Conservation (phyloP, 2,113 vertebrate genomes). For the Phyllostomus hastatus region DNA sequence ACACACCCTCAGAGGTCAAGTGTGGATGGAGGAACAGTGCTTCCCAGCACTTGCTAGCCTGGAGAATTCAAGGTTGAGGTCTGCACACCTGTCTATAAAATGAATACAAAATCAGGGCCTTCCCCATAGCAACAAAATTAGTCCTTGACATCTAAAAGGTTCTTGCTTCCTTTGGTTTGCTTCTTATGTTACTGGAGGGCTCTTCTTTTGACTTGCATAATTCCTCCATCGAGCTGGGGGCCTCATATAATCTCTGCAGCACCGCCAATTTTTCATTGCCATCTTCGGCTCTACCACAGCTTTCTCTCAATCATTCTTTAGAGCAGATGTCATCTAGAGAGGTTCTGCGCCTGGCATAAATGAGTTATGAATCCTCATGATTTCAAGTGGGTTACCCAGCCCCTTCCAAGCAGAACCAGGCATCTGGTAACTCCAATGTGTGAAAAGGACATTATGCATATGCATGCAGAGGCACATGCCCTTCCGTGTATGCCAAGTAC, state of each 20-base stretch:
- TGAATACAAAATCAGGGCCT: not conserved
- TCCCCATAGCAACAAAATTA: not conserved
- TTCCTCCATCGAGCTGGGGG: not conserved
- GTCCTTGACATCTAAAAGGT: not conserved
- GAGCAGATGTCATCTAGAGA: conserved; percentile 47
- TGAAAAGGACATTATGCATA: conserved; percentile 67
- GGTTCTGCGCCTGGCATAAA: conserved; percentile 45
- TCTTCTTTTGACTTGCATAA: conserved; percentile 31
- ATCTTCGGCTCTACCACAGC: conserved; percentile 9
- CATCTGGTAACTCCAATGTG: conserved; percentile 58
- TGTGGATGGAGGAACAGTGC: not conserved
- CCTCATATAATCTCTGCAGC: not conserved
- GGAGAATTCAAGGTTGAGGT: not conserved
- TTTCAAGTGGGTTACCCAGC: conserved; percentile 50
- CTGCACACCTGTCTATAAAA: not conserved
- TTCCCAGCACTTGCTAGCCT: not conserved
- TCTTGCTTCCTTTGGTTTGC: not conserved
- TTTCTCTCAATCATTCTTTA: conserved; percentile 59
- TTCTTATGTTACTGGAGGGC: not conserved
- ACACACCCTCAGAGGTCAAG: not conserved
- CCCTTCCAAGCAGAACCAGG: conserved; percentile 44
- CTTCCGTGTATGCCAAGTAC: not conserved
- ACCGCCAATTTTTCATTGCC: conserved; percentile 43
- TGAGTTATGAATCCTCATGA: conserved; percentile 52
- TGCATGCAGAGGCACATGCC: conserved; percentile 55